Conservation (phyloP, 1,140 invertebrate species). For the Cyrtorhinus lividipennis region DNA sequence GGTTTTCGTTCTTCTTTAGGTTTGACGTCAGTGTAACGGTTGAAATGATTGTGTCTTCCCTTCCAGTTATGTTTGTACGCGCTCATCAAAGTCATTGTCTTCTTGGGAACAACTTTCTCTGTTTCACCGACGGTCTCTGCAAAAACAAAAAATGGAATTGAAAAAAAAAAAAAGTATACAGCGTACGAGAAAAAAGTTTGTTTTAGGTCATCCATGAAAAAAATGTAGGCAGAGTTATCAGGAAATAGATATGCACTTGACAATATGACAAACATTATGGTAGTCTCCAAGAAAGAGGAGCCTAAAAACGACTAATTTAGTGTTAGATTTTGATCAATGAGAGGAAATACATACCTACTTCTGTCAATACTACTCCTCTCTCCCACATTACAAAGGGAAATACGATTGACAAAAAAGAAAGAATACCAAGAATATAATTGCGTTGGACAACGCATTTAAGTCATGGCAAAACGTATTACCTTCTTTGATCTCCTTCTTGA, state of each 20-base stretch:
- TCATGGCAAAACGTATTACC: constrained; percentile 18
- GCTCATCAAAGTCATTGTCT: constrained; percentile 33
- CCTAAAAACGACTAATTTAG: no score
- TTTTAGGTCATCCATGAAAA: no score
- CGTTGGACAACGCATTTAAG: background rate
- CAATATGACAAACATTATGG: no score
- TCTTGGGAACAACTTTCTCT: constrained; percentile 26
- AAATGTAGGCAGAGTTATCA: no score
- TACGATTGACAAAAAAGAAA: no score
- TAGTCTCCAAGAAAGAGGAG: no score
- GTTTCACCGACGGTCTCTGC: background rate
- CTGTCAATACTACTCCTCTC: background rate
- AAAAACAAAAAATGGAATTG: background rate
- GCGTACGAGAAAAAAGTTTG: no score
- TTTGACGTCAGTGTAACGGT: constrained; percentile 69
- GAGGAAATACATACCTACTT: background rate
- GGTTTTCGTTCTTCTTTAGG: constrained; percentile 68
- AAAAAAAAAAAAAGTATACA: background rate
- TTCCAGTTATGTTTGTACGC: constrained; percentile 38
- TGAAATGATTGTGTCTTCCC: constrained; percentile 61
- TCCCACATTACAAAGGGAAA: background rate
- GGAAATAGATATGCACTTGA: no score
- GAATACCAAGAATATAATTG: no score
- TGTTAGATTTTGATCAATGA: no score
- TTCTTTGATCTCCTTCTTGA: constrained; percentile 35